Evolutionary conservation across 2,888 invertebrate species (phyloP).

Genomic region (Melikaiella ostensackeni): DNA sequence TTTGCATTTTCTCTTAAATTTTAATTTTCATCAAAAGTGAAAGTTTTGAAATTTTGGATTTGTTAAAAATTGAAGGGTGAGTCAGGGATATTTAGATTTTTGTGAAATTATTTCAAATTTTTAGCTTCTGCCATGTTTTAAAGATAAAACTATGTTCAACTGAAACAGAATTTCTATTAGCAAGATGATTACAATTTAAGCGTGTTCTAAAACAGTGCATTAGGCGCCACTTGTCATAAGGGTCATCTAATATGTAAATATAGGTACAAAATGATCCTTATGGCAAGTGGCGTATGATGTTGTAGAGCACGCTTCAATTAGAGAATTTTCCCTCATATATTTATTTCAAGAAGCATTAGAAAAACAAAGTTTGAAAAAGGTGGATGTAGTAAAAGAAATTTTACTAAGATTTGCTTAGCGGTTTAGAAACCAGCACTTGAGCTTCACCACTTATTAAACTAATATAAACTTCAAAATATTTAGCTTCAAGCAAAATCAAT

Average conservation of each 20-base stretch:
- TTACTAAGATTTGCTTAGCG: constrained; percentile 63
- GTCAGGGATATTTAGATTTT: constrained; percentile 4
- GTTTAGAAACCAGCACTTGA: constrained; percentile 67
- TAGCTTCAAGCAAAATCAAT: constrained; percentile 46
- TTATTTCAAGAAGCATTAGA: not conserved
- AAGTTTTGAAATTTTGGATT: not conserved
- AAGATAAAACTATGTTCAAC: constrained; percentile 63
- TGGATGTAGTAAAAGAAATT: constrained; percentile 43
- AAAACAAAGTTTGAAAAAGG: not conserved
- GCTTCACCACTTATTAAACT: constrained; percentile 68
- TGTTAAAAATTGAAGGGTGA: not conserved
- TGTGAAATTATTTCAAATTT: constrained; percentile 55
- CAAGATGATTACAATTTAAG: no score
- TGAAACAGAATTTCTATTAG: constrained; percentile 40
- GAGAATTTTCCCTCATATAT: not conserved
- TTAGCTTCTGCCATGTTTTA: constrained; percentile 65
- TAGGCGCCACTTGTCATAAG: no score
- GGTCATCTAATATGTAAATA: no score
- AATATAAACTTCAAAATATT: constrained; percentile 51
- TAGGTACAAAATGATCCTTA: no score
- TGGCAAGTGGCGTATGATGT: no score
- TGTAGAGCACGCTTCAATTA: no score
- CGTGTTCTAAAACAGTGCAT: no score
- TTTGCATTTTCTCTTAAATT: no score
- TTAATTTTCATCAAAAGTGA: no score